Evolutionary conservation across 2,113 vertebrate species (phyloP).

Genomic region (Sylvia atricapilla): DNA sequence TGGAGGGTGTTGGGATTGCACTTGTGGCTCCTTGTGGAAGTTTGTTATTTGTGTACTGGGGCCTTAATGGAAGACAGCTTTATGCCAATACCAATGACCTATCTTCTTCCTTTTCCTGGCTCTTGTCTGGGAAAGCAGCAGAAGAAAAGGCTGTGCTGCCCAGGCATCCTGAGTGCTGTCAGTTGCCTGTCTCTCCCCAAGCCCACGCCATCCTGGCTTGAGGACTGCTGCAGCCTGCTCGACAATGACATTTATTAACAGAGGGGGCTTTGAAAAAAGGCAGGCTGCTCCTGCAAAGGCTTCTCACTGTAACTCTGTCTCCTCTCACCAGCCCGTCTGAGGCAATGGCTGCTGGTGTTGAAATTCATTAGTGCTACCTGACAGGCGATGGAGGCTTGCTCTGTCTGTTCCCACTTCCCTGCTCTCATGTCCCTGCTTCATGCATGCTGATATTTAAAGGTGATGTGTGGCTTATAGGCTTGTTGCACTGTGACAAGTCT

Average conservation of each 20-base stretch:
- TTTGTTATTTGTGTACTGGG: neutral
- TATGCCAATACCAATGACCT: rapidly evolving
- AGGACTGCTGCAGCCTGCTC: constrained; percentile 30
- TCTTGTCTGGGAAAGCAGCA: neutral
- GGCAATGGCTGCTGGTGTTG: constrained; percentile 67
- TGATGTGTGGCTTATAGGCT: constrained; percentile 74
- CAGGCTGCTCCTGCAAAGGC: constrained; percentile 54
- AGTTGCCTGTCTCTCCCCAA: neutral
- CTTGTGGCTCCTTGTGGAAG: neutral
- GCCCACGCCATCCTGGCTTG: neutral
- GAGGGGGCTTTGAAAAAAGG: constrained; percentile 60
- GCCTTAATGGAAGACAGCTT: neutral
- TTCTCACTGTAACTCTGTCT: neutral
- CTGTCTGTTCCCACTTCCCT: constrained; percentile 72
- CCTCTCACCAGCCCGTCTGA: constrained; percentile 51
- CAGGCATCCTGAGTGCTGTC: neutral
- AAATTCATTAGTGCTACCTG: constrained; percentile 81
- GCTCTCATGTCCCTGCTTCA: constrained; percentile 74
- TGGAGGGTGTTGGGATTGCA: neutral
- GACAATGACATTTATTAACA: constrained; percentile 57
- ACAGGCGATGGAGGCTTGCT: constrained; percentile 73
- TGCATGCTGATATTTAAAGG: constrained; percentile 74
- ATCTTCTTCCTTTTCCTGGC: neutral
- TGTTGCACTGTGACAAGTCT: constrained; percentile 78
- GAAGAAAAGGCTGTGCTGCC: neutral